Base-by-base conservation (phyloP, 2,113 vertebrate species). In the Leptocoma aspasia region DNA sequence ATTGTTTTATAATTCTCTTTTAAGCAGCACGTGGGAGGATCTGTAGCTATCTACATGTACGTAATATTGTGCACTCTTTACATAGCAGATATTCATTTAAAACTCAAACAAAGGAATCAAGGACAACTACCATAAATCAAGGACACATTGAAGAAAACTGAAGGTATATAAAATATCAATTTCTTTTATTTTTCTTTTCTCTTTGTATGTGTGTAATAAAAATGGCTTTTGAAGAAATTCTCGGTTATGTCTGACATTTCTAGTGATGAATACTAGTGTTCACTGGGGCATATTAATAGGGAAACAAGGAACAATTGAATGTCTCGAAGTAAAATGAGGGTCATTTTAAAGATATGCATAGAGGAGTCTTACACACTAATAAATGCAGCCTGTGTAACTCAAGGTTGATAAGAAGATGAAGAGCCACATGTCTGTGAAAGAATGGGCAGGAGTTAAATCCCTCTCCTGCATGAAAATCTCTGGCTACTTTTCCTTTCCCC, bases 321-420 rank as follows among this genome's bases (percentile, higher is more conserved):
- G 96, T 96, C 94, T 92, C 95, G 66, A 95, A 80, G 66, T 89
- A 93, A 94, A 86, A 95, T 81, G 24, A 94, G 90, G 85, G 77
- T 93, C 83, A 92, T 89, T 97, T 97, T 96, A 96, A 96, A 97
- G 87, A 93, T 96, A 97, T 96, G 60, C 94, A 78, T 79, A 82
- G 31, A 41, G 31, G 28, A 82, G 22, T 63, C 86, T 94, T 93
- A 91, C 15, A 41, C 60, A 77, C 73, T 88, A 81, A 96, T 96
- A 92, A 96, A 95, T 97, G 83, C 68, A 96, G 64, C 45, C 57
- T 75, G 57, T 87, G 59, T 85, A 91, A 76, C 53, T 39, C 49
- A 19, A 68, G n/a, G 31, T 53, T 92, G 83, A 90, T 92, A 82
- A 60, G 76, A 81, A 75, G 81, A 91, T 60, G 73, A 89, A 91